These are phyloP conservation scores for Halcyon badia DNA, from an alignment of 2,797 vertebrate species.

Conservation along the genomic window DNA sequence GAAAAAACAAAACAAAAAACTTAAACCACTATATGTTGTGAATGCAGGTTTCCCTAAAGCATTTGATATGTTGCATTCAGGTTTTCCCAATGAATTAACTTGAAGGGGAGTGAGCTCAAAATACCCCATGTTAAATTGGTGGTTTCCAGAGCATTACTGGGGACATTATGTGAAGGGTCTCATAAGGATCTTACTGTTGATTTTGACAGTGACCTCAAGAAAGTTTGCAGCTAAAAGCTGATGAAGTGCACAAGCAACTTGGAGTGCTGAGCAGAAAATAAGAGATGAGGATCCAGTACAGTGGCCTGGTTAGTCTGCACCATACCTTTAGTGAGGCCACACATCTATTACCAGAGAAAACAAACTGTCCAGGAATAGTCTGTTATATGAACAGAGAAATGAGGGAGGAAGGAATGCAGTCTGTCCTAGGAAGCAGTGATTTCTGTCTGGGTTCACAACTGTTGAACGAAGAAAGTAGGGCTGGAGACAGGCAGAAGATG, in stretches of 20 bases:
- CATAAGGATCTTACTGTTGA: accelerated
- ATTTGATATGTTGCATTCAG: background rate
- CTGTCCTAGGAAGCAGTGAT: background rate
- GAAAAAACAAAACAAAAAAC: background rate
- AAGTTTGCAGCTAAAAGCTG: background rate
- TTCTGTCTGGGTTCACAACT: background rate
- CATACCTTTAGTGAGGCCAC: background rate
- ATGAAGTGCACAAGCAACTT: background rate
- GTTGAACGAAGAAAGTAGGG: accelerated
- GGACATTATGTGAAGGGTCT: accelerated
- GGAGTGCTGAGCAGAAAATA: background rate
- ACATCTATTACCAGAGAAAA: background rate
- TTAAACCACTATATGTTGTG: background rate
- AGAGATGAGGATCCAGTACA: accelerated
- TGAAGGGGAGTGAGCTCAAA: background rate
- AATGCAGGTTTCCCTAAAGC: background rate
- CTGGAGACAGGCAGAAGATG: background rate
- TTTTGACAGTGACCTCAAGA: background rate
- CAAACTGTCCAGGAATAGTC: background rate
- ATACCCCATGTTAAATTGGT: background rate
- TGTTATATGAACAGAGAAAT: background rate
- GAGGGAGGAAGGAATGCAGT: background rate
- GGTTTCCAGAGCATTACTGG: background rate
- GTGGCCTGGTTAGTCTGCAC: background rate
- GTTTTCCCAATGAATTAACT: background rate